Conservation (phyloP, 2,888 invertebrate species). For the Rhodophaea formosa region DNA sequence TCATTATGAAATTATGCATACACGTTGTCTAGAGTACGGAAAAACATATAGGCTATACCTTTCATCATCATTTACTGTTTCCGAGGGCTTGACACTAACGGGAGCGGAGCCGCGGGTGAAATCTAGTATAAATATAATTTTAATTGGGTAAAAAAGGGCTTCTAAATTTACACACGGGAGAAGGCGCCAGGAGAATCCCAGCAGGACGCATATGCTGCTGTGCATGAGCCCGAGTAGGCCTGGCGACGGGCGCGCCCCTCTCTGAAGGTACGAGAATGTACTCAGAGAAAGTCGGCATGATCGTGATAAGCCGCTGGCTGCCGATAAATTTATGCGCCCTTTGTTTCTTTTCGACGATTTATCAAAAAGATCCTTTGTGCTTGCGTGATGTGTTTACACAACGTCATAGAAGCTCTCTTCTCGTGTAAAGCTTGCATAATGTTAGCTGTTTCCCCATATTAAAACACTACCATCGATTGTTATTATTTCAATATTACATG, state of each 20-base stretch:
- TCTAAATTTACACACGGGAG: no score
- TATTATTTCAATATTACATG: no score
- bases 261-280: constrained; percentile 30
- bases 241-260: not conserved
- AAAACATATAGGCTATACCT: no score
- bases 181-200: not conserved
- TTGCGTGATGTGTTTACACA: constrained; percentile 19
- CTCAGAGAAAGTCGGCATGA: constrained; percentile 70
- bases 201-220: not conserved
- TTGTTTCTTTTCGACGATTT: constrained; percentile 76
- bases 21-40: no score
- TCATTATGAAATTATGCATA: no score
- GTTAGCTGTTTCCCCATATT: no score
- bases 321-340: constrained; percentile 76
- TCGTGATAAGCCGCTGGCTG: constrained; percentile 68
- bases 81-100: no score
- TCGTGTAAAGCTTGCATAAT: not conserved
- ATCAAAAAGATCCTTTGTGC: constrained; percentile 65
- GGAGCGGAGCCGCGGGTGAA: no score
- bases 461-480: no score
- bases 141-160: no score
- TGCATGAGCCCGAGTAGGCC: not conserved
- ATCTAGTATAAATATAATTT: no score
- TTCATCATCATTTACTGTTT: no score
- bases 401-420: constrained; percentile 38